Base-by-base conservation (phyloP, 2,113 vertebrate species). In the Aix galericulata region DNA sequence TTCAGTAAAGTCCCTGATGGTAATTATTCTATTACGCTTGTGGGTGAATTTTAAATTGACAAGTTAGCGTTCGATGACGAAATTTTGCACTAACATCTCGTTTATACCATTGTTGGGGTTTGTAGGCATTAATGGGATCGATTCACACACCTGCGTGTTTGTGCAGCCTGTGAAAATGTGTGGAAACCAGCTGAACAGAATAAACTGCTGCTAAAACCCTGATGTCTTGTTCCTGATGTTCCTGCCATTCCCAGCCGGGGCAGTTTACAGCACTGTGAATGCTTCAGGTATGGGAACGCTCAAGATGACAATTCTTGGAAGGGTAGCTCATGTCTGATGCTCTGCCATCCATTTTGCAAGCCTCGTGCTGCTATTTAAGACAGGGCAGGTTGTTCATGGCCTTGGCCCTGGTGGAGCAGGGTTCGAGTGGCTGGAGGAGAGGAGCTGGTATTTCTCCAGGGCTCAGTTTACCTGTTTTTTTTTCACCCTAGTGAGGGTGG, bases 341-440 rank as follows among this genome's bases (percentile, higher is more conserved):
- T 22, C 26, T 22, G 42, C 18, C n/a, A 26, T 6, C 27, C 22
- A 0, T 34, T 59, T 42, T 22, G 26, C 20, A 27, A 2, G 40
- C 2, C 0, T n/a, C 1, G 5, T 29, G 46, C 15, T n/a, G 62
- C 42, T 53, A 21, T 4, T 25, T 32, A 3, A 3, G 52, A 14
- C 22, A 34, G 11, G 6, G 27, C 32, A 34, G 72, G 26, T 11
- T 1, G 13, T 36, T 34, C 53, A 0, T 1, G 16, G 75, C 59
- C 6, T 21, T 4, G 5, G 20, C 25, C 63, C 46, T 20, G 16
- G 7, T 15, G 53, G 32, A 27, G 16, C 23, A 20, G 69, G 29
- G 8, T 42, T 22, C 9, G 2, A 9, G 20, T 2, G 40, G 29
- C 27, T 31, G 77, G n/a, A 40, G 34, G 40, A 48, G 8, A 1